These are phyloP conservation scores for Bungarus multicinctus DNA, from an alignment of 2,113 vertebrate species.

Conservation along the genomic window DNA sequence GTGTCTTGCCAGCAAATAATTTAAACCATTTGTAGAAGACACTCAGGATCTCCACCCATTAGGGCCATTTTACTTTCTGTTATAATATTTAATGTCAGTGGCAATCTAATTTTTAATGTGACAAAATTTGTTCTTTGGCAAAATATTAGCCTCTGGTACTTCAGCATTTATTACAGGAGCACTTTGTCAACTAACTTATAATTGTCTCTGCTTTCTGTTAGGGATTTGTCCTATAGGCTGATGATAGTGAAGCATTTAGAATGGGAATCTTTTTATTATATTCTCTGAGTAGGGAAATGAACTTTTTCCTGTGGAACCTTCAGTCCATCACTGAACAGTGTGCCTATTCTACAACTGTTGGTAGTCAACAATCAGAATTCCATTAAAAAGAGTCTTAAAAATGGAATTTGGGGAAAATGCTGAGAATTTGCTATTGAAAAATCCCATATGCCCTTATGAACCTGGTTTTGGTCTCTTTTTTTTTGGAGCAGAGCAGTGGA, in stretches of 20 bases:
- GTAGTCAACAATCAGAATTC: not conserved
- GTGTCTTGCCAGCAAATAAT: slow-evolving; percentile 53
- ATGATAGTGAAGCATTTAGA: not conserved
- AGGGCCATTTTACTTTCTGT: slow-evolving; percentile 8
- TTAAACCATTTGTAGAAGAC: slow-evolving; percentile 46
- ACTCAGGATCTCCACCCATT: slow-evolving; percentile 32
- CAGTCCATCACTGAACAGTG: not conserved
- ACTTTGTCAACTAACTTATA: not conserved
- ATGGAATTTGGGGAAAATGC: not conserved
- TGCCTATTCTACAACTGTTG: not conserved
- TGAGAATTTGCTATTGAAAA: not conserved
- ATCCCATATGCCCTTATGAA: not conserved
- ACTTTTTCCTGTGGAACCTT: not conserved
- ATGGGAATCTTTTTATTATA: not conserved
- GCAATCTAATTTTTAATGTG: slow-evolving; percentile 10
- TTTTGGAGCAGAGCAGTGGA: not conserved
- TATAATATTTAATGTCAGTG: slow-evolving; percentile 25
- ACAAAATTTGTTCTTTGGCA: not conserved
- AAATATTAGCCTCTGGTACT: not conserved
- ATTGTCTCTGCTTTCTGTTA: not conserved
- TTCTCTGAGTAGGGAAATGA: not conserved
- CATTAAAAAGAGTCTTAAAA: not conserved
- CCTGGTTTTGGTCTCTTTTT: not conserved
- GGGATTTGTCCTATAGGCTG: not conserved
- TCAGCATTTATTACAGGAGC: not conserved